These are phyloP conservation scores for Pelusios castaneus DNA, from an alignment of 2,113 vertebrate species.

Conservation along the genomic window DNA sequence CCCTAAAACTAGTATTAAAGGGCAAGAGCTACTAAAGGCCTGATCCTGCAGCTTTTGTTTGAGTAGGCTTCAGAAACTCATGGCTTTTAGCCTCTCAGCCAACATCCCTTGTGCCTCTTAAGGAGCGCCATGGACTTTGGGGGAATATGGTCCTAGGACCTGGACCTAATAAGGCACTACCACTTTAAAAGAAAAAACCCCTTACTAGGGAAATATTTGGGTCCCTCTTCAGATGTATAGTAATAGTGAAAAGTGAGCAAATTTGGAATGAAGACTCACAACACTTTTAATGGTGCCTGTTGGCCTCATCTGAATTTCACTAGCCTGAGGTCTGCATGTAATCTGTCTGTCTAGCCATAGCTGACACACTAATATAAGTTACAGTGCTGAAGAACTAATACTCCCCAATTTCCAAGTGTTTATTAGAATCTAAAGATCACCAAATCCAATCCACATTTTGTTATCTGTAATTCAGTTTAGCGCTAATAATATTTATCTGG, in stretches of 20 bases:
- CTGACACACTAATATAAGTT: neutral
- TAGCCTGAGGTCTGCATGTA: neutral
- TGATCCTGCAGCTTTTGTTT: rapidly evolving
- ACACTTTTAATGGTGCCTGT: neutral
- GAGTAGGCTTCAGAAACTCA: neutral
- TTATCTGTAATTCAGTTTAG: neutral
- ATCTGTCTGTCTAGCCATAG: neutral
- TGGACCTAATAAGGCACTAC: neutral
- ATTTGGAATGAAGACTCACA: neutral
- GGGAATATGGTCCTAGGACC: conserved; percentile 1
- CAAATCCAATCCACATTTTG: conserved; percentile 1
- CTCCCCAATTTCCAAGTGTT: neutral
- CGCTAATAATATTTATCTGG: neutral
- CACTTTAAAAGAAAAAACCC: conserved; percentile 20
- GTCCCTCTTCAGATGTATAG: conserved; percentile 6
- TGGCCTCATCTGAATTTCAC: neutral
- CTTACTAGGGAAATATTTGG: conserved; percentile 20
- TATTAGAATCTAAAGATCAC: neutral
- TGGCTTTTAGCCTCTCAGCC: neutral
- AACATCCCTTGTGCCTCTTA: conserved; percentile 19
- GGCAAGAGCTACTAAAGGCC: neutral
- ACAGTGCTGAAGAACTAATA: neutral
- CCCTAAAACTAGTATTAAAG: neutral
- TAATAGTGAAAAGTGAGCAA: conserved; percentile 33
- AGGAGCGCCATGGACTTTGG: neutral